Conservation (phyloP, 2,888 invertebrate genomes). For the Sipha maydis region DNA sequence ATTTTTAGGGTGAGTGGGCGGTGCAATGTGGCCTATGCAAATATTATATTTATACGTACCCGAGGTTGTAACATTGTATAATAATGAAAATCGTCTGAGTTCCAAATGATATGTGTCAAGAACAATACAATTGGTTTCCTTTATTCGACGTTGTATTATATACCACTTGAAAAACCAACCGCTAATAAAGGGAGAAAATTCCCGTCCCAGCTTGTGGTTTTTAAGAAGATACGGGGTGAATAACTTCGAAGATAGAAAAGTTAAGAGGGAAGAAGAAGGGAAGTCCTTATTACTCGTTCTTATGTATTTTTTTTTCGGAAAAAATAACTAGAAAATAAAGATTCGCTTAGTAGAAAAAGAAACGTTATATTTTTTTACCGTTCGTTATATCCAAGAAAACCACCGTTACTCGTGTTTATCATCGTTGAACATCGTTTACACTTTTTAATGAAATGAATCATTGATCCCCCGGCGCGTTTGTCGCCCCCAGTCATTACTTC, state of each 20-base stretch:
- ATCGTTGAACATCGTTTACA: slow-evolving; percentile 15
- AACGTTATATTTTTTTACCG: not conserved
- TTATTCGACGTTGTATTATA: not conserved
- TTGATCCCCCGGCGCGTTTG: slow-evolving; percentile 26
- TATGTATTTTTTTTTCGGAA: not conserved
- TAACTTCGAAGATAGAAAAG: not conserved
- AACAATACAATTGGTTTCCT: not conserved
- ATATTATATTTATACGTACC: not conserved
- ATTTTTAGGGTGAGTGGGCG: not conserved
- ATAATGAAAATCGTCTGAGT: not conserved
- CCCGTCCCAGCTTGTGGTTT: not conserved
- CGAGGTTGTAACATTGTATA: not conserved
- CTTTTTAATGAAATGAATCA: slow-evolving; percentile 57
- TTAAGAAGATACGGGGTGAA: not conserved
- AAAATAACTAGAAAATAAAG: not conserved
- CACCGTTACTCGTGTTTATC: slow-evolving; percentile 14
- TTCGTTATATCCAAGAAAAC: not conserved
- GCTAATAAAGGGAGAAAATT: not conserved
- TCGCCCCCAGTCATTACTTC: slow-evolving; percentile 17
- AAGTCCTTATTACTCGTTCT: not conserved
- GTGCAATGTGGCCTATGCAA: not conserved
- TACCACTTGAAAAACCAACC: not conserved
- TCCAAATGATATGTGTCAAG: slow-evolving; percentile 1
- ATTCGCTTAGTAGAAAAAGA: not conserved
- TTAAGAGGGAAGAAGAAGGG: not conserved